Evolutionary conservation across 2,113 vertebrate genomes (phyloP), one percentile per base, ranked within the genome.

Genomic region (Hippotragus niger): DNA sequence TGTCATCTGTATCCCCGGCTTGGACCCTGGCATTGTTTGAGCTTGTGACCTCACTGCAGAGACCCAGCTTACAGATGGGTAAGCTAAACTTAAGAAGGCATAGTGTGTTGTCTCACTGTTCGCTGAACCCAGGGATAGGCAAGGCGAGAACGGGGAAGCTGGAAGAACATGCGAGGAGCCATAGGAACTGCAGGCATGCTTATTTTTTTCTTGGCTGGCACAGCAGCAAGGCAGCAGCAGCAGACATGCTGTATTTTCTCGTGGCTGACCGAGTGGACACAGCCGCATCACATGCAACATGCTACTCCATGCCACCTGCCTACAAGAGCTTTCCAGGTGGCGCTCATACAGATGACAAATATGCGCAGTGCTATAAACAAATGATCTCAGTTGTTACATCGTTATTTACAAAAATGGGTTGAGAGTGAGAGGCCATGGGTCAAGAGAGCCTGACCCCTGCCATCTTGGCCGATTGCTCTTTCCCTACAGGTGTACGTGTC

Each of bases 221-320:
- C 19, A 36, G 9, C 67, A 40, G n/a, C 10, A 23, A 23, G 67
- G 19, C 67, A 12, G 19, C 67, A 23, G 67, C 17, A 6, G 67
- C 19, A 23, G n/a, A 40, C 67, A 74, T 23, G 17, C 67, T 23
- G 67, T 71, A 12, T 23, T 12, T 40, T 71, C n/a, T 40, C 19
- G n/a, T 36, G 67, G n/a, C 11, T 5, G 19, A 21, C 64, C 9
- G 1, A 21, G 8, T 36, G 64, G n/a, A 71, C n/a, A 71, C n/a
- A 71, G n/a, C n/a, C 10, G 2, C 9, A 1, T 40, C 4, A 2
- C 19, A 12, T 0, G 0, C 67, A 40, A 12, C 67, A 71, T 0
- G 19, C 67, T 21, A 6, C 67, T 21, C 67, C 36, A 5, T 40
- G 67, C 10, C 36, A 23, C 67, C n/a, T 12, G 9, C 19, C 19